These are phyloP conservation scores for Lutraria rhynchaena DNA, from an alignment of 1,140 invertebrate species.

Conservation along the genomic window DNA sequence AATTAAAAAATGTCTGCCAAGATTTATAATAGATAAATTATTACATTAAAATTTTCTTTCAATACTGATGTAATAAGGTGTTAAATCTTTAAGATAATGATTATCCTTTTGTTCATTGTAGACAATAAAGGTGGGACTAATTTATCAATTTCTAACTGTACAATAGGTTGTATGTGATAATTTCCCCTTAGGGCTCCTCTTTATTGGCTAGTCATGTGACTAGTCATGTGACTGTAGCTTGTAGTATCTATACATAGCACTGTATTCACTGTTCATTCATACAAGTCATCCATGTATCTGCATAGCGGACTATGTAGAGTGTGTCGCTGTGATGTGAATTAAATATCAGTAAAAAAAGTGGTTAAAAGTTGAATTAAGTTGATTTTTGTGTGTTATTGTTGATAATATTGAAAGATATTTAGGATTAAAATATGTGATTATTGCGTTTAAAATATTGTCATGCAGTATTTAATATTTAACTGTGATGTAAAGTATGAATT, in stretches of 20 bases:
- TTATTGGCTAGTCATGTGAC: background rate
- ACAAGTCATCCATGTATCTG: background rate
- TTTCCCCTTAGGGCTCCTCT: slow-evolving; percentile 46
- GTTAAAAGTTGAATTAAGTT: background rate
- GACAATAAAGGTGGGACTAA: background rate
- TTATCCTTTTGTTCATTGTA: slow-evolving; percentile 11
- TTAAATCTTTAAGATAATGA: slow-evolving; percentile 20
- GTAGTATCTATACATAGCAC: too few relatives aligned
- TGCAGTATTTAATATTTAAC: background rate
- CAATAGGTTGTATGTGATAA: slow-evolving; percentile 34
- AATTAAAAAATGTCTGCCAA: too few relatives aligned
- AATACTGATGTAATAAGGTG: too few relatives aligned
- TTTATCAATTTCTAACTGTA: slow-evolving; percentile 22
- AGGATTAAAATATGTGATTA: slow-evolving; percentile 15
- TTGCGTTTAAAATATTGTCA: background rate
- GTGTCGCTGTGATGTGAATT: background rate
- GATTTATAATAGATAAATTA: too few relatives aligned
- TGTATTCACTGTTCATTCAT: slow-evolving; percentile 49
- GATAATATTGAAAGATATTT: background rate
- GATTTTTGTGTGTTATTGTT: background rate
- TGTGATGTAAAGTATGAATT: slow-evolving; percentile 23
- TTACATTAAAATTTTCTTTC: too few relatives aligned
- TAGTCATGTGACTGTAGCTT: slow-evolving; percentile 23
- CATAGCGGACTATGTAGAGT: background rate
- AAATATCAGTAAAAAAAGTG: background rate